These are phyloP conservation scores for Pagetopsis macropterus DNA, from an alignment of 2,797 vertebrate genomes.

Conservation along the genomic window DNA sequence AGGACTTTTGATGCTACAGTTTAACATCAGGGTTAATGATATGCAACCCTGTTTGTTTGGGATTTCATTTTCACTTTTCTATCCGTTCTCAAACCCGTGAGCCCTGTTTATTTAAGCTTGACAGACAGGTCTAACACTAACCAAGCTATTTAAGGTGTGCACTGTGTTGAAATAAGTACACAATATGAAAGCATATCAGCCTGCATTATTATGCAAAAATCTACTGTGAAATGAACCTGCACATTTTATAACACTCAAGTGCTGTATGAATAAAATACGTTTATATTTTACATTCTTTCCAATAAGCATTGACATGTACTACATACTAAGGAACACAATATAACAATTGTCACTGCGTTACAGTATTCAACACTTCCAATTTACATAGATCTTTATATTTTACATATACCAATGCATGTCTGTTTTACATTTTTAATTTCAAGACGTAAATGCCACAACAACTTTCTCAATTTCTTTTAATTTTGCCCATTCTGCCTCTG, in stretches of 20 bases:
- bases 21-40: background rate
- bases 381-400: too few species aligned
- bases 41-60: conserved; percentile 17
- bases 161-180: conserved; percentile 39
- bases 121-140: conserved; percentile 49
- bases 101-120: conserved; percentile 38
- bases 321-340: conserved; percentile 1
- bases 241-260: conserved; percentile 2
- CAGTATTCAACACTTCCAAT: background rate
- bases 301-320: background rate
- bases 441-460: background rate
- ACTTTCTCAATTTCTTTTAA: background rate
- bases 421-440: background rate
- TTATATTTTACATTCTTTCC: background rate
- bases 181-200: conserved; percentile 57
- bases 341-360: conserved; percentile 2
- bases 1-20: too few species aligned
- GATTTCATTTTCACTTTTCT: conserved; percentile 50
- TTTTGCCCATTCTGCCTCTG: background rate
- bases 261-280: too few species aligned
- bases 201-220: conserved; percentile 40
- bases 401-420: background rate
- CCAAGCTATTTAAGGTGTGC: conserved; percentile 42
- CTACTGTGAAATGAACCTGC: conserved; percentile 37
- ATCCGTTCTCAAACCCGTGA: conserved; percentile 25